These are phyloP conservation scores for Muraenolepis orangiensis DNA, from an alignment of 2,797 vertebrate species.

Conservation along the genomic window DNA sequence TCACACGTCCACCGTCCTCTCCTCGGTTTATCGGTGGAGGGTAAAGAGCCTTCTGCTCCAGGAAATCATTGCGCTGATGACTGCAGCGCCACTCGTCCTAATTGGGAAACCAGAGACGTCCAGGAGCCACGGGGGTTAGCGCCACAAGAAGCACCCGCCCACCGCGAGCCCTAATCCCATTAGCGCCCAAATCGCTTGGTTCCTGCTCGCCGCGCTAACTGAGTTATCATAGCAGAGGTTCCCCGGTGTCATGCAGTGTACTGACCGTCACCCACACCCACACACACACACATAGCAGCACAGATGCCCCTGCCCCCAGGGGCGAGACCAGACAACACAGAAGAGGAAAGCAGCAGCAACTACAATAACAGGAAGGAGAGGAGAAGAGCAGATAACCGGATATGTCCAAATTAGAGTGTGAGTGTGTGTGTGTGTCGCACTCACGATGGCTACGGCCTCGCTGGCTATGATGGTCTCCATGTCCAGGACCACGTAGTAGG, in stretches of 20 bases:
- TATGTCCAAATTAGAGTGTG: neutral
- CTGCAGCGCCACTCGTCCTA: neutral
- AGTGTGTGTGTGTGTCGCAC: constrained; percentile 29
- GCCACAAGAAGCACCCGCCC: constrained; percentile 23
- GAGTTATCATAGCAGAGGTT: constrained; percentile 55
- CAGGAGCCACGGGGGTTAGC: constrained; percentile 1
- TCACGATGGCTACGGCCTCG: constrained; percentile 82
- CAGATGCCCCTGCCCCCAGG: too few relatives aligned
- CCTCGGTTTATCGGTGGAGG: neutral
- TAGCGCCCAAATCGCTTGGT: constrained; percentile 23
- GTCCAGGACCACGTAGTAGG: constrained; percentile 80
- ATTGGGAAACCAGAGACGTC: neutral
- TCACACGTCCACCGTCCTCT: too few relatives aligned
- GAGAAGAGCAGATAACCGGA: neutral
- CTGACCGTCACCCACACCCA: constrained; percentile 25
- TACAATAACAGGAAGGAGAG: neutral
- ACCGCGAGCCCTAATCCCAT: constrained; percentile 51
- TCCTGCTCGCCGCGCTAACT: constrained; percentile 57
- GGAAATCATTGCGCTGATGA: neutral
- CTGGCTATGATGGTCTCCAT: constrained; percentile 70
- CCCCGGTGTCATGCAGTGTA: constrained; percentile 37
- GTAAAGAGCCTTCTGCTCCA: neutral
- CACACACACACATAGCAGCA: constrained; percentile 13
- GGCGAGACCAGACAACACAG: neutral
- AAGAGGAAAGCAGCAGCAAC: neutral